These are phyloP conservation scores for Thalassaphorura encarpata DNA, from an alignment of 1,140 invertebrate species.

Conservation along the genomic window DNA sequence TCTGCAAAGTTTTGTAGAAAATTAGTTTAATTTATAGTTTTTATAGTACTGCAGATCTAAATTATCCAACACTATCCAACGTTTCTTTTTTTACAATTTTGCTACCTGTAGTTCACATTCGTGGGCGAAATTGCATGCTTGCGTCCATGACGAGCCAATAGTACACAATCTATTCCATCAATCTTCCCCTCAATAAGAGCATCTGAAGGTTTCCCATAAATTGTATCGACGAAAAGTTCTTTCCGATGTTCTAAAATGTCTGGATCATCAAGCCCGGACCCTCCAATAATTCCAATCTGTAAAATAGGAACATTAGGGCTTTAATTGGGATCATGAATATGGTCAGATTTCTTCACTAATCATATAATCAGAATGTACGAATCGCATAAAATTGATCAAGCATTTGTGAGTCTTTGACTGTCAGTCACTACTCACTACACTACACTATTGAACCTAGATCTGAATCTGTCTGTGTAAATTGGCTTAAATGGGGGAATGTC, in stretches of 20 bases:
- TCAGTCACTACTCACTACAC: no score
- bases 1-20: constrained; percentile 42
- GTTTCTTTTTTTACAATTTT: background rate
- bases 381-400: no score
- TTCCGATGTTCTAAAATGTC: constrained; percentile 60
- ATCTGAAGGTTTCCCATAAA: constrained; percentile 79
- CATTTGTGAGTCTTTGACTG: no score
- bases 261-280: constrained; percentile 80
- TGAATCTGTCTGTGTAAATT: no score
- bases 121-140: constrained; percentile 71
- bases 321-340: no score
- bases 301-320: no score
- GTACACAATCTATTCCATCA: constrained; percentile 60
- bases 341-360: no score
- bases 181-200: constrained; percentile 66
- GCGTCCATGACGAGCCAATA: constrained; percentile 81
- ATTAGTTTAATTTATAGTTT: no score
- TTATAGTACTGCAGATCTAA: no score
- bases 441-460: no score
- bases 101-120: constrained; percentile 69
- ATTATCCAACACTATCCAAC: background rate
- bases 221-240: constrained; percentile 58
- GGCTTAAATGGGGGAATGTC: no score
- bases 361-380: no score
- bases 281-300: constrained; percentile 91